Evolutionary conservation across 2,797 vertebrate species (phyloP), one percentile per base, ranked within the genome.

Genomic region (Molossus alvarezi): DNA sequence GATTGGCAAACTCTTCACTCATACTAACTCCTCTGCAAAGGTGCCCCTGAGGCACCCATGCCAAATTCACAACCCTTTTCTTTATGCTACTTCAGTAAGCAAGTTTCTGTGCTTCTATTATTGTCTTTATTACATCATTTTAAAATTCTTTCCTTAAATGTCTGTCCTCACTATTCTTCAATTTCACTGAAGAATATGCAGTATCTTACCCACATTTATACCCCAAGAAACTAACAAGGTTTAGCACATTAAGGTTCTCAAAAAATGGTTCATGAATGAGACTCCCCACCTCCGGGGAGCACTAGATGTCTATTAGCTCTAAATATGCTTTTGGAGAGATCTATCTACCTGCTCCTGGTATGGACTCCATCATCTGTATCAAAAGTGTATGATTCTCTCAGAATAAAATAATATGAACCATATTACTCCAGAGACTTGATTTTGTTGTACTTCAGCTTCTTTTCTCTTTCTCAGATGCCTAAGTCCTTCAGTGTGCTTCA

Each of bases 61-160:
- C 14, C 73, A 94, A 94, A 73, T 51, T 89, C 48, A 65, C 6
- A 45, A 29, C 41, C 65, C 15, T 37, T 92, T 71, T 11, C 75
- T 67, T 71, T 55, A 88, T 51, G 45, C n/a, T 83, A 53, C 18
- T 29, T 29, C 11, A 53, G 1, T 90, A 33, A 33, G 33, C 33
- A 33, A 33, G 25, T 33, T 85, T 76, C 37, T 67, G 17, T 29
- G 45, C 12, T 75, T 96, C 48, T 91, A 64, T 72, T 79, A 60
- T 18, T 85, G 23, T 48, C 8, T 71, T 79, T 75, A 58, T 71
- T n/a, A 67, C 3, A 41, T 29, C 14, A 73, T 48, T 93, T 69
- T 58, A 84, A 88, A 87, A 9, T 83, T 25, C 21, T 62, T 82
- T 71, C 33, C 33, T 33, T 33, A 89, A 90, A 89, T 83, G 14